Conservation (phyloP, 2,113 vertebrate species). For the Cryptotis parvus region DNA sequence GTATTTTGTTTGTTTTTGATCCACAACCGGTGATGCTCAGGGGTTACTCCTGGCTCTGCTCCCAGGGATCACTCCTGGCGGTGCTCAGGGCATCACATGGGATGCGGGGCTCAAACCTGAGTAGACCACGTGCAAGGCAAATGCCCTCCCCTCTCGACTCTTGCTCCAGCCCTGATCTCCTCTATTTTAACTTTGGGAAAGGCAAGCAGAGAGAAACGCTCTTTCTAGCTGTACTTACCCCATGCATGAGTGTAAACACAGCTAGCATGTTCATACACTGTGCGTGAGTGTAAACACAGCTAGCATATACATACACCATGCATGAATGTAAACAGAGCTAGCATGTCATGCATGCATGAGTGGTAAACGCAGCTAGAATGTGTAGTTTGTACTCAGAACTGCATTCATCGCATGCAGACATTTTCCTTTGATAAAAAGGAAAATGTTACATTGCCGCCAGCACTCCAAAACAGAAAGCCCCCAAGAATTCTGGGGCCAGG, state of each 20-base stretch:
- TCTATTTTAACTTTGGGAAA: slow-evolving; percentile 24
- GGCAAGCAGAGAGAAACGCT: neutral
- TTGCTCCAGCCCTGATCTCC: neutral
- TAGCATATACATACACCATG: neutral
- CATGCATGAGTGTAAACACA: neutral
- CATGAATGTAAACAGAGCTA: neutral
- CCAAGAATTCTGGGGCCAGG: too few relatives aligned
- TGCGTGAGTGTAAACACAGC: neutral
- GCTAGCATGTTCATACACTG: neutral
- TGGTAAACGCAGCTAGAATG: too few relatives aligned
- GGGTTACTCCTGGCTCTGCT: too few relatives aligned
- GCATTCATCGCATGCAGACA: neutral
- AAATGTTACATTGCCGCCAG: slow-evolving; percentile 32
- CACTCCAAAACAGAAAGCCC: slow-evolving; percentile 14
- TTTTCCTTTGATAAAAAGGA: too few relatives aligned
- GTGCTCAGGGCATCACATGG: too few relatives aligned
- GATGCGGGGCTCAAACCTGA: too few relatives aligned
- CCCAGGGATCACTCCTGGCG: too few relatives aligned
- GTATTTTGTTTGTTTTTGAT: too few relatives aligned
- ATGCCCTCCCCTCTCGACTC: too few relatives aligned
- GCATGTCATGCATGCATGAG: neutral
- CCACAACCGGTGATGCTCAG: too few relatives aligned
- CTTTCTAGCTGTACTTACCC: neutral
- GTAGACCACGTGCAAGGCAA: too few relatives aligned
- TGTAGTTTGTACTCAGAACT: neutral